Conservation (phyloP, 2,888 invertebrate species). For the Endotricha flammealis region DNA sequence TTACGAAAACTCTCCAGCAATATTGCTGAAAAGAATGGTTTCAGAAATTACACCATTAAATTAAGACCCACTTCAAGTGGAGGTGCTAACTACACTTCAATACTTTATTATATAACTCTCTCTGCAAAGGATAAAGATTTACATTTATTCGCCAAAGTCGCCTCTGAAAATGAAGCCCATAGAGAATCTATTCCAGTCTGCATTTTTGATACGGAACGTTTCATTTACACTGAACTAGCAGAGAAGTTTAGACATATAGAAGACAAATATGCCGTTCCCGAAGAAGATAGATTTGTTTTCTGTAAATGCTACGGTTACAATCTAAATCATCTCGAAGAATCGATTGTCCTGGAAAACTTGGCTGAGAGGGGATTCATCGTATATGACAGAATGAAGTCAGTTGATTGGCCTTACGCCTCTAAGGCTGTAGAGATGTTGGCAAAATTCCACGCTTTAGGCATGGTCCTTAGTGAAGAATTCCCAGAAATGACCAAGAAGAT, state of each 20-base stretch:
- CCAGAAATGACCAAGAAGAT: not conserved
- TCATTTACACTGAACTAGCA: slow-evolving; percentile 28
- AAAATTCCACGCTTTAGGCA: slow-evolving; percentile 37
- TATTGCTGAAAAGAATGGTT: no score
- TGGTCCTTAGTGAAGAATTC: not conserved
- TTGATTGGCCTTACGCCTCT: slow-evolving; percentile 23
- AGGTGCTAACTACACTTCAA: no score
- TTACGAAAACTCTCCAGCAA: no score
- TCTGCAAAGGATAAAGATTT: no score
- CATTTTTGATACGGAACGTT: slow-evolving; percentile 27
- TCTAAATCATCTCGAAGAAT: not conserved
- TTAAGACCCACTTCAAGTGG: no score
- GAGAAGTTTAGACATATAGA: slow-evolving; percentile 27
- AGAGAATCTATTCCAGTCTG: not conserved
- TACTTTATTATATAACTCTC: no score
- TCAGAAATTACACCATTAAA: no score
- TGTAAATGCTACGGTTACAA: slow-evolving; percentile 20
- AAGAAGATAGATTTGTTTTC: slow-evolving; percentile 26
- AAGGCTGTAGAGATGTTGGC: slow-evolving; percentile 35
- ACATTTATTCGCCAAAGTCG: no score
- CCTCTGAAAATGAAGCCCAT: not conserved
- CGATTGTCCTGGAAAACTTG: slow-evolving; percentile 3
- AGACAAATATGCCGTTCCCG: slow-evolving; percentile 17
- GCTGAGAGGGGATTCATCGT: not conserved
- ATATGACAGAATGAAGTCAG: slow-evolving; percentile 1